Percentiles rank a stretch among this genome's conserved stretches.
Conservation (phyloP, 1,140 invertebrate genomes). For the Drosophila jambulina region DNA sequence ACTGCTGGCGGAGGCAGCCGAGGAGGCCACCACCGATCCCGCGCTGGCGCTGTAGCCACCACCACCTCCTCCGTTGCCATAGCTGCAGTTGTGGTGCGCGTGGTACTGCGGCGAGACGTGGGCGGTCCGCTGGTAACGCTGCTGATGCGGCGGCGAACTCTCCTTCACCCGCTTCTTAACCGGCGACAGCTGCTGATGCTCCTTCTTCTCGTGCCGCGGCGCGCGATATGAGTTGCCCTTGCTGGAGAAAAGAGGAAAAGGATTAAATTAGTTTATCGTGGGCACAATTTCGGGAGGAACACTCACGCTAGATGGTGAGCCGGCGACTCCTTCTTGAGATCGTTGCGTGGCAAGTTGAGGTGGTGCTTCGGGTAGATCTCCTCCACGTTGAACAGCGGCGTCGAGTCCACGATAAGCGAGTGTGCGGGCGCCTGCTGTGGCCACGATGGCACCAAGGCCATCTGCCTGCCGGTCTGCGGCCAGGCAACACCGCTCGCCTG, state of each 20-base stretch:
- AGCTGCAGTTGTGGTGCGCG: constrained; percentile 80
- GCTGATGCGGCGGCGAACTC: constrained; percentile 93
- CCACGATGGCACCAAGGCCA: constrained; percentile 95
- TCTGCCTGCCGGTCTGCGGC: constrained; percentile 91
- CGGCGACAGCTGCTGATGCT: constrained; percentile 96
- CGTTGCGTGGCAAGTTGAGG: constrained; percentile 84
- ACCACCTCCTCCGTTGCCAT: constrained; percentile 67
- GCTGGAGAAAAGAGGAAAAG: constrained; percentile 30
- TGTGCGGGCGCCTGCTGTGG: constrained; percentile 92
- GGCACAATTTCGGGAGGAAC: not conserved
- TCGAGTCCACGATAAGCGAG: constrained; percentile 92
- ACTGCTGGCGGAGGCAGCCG: constrained; percentile 74
- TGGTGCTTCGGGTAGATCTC: constrained; percentile 85
- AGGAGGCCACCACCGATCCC: constrained; percentile 70
- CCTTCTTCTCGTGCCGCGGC: constrained; percentile 91
- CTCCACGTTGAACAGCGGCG: constrained; percentile 89
- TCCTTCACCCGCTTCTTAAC: constrained; percentile 99
- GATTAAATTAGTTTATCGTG: not conserved
- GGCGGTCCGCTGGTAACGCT: constrained; percentile 86
- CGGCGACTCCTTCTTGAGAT: constrained; percentile 85
- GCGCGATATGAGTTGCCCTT: constrained; percentile 85
- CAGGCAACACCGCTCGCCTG: constrained; percentile 90
- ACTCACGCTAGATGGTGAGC: constrained; percentile 84
- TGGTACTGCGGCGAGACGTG: constrained; percentile 84
- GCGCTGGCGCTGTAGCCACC: constrained; percentile 56